phyloP scores from a whole-genome alignment of 2,113 vertebrate genomes.

The Xenopus borealis region DNA sequence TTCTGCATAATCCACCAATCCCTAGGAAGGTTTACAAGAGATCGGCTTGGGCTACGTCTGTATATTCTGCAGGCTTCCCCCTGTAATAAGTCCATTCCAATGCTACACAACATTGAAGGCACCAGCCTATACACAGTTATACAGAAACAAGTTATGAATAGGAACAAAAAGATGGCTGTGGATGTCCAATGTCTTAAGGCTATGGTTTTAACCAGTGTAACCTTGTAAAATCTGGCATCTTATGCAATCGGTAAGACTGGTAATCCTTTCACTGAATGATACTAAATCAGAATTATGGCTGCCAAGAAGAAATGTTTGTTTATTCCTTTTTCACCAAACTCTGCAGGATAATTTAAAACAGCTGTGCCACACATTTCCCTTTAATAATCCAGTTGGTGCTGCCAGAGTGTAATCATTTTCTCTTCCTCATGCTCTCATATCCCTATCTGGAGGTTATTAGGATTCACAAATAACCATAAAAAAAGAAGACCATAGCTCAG shows the following conservation, averaged over 20 bases:
- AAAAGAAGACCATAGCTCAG: too few species aligned
- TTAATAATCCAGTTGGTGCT: conserved; percentile 6
- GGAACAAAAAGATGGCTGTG: not conserved
- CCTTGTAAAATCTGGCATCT: conserved; percentile 8
- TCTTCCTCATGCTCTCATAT: not conserved
- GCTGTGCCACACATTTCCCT: not conserved
- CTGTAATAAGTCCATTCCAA: too few species aligned
- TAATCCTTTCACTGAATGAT: conserved; percentile 29
- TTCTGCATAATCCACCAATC: too few species aligned
- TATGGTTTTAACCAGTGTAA: conserved; percentile 1
- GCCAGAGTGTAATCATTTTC: not conserved
- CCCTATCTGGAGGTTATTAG: not conserved
- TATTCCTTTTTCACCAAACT: not conserved
- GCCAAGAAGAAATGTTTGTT: conserved; percentile 1
- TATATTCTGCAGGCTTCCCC: too few species aligned
- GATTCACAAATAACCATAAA: not conserved
- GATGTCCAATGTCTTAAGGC: not conserved
- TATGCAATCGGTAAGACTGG: not conserved
- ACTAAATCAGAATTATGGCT: conserved; percentile 13
- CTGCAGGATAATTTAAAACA: conserved; percentile 5
- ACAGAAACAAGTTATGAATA: not conserved
- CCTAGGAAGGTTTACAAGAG: too few species aligned
- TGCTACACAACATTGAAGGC: too few species aligned
- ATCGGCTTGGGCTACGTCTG: too few species aligned
- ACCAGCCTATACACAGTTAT: not conserved